Percentiles rank a stretch among this genome's conserved stretches.
These are phyloP conservation scores for Vesta saturnalis DNA, from an alignment of 2,888 invertebrate genomes.

Conservation along the genomic window DNA sequence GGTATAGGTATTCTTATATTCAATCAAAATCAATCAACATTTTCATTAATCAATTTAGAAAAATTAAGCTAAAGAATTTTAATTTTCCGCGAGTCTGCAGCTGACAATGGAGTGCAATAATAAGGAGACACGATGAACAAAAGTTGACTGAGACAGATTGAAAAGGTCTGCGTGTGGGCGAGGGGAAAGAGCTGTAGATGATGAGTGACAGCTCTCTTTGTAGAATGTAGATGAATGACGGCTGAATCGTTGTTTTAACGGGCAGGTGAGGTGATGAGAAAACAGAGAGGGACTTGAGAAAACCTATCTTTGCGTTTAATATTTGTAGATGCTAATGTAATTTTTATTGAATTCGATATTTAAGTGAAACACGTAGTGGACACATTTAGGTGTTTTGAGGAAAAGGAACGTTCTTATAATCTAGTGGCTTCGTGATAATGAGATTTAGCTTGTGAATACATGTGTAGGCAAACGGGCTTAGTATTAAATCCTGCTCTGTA, in stretches of 20 bases:
- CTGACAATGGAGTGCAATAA: conserved; percentile 51
- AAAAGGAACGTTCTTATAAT: too few relatives aligned
- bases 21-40: conserved; percentile 13
- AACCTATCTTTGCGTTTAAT: conserved; percentile 4
- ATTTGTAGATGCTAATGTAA: background rate
- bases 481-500: too few relatives aligned
- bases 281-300: conserved; percentile 28
- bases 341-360: conserved; percentile 1
- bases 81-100: conserved; percentile 51
- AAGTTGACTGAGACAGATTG: conserved; percentile 48
- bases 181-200: conserved; percentile 50
- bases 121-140: conserved; percentile 56
- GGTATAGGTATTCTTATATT: background rate
- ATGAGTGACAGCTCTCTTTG: conserved; percentile 61
- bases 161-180: conserved; percentile 48
- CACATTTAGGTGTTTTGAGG: too few relatives aligned
- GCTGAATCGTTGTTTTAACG: conserved; percentile 57
- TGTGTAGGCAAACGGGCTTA: too few relatives aligned
- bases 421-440: too few relatives aligned
- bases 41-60: conserved; percentile 13
- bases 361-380: too few relatives aligned
- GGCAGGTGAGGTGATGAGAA: conserved; percentile 46
- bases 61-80: conserved; percentile 44
- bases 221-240: conserved; percentile 59
- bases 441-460: too few relatives aligned